A percentile compares a stretch with the other conserved stretches of the same genome.
phyloP scores from a whole-genome alignment of 2,797 vertebrate species.

The Acipenser oxyrinchus region DNA sequence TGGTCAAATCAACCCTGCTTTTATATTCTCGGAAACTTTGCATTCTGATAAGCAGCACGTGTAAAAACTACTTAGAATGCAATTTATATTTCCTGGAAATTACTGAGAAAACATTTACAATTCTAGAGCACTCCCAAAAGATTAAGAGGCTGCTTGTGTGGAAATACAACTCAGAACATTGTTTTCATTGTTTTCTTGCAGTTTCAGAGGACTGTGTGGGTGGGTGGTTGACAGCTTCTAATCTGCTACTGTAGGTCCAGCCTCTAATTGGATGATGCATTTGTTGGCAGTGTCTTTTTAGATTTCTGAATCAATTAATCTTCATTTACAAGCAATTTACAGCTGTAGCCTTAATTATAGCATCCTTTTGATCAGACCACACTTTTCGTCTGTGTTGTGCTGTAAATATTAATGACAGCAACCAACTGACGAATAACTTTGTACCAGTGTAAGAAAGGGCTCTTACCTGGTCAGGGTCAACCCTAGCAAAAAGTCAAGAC shows the following conservation, averaged over 20 bases:
- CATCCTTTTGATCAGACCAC: conserved; percentile 32
- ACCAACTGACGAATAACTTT: neutral
- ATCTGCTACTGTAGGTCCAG: conserved; percentile 29
- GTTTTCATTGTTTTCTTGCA: conserved; percentile 5
- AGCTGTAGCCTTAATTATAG: conserved; percentile 39
- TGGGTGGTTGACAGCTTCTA: conserved; percentile 29
- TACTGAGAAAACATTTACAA: no score
- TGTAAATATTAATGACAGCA: conserved; percentile 34
- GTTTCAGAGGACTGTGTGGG: conserved; percentile 12
- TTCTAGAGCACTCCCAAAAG: no score
- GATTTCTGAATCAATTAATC: conserved; percentile 44
- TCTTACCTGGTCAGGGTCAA: no score
- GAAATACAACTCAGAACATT: no score
- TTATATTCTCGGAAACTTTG: no score
- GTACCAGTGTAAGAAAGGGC: no score
- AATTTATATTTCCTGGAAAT: no score
- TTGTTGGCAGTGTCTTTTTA: conserved; percentile 34
- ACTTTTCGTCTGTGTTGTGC: conserved; percentile 27
- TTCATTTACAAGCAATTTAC: conserved; percentile 55
- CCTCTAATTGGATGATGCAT: conserved; percentile 46
- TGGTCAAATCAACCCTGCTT: conserved; percentile 26
- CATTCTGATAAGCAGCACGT: no score
- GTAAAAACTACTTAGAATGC: no score
- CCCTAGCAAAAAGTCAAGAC: no score
- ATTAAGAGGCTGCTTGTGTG: no score